Base-by-base conservation (phyloP, 2,113 vertebrate genomes). In the Vimba vimba region DNA sequence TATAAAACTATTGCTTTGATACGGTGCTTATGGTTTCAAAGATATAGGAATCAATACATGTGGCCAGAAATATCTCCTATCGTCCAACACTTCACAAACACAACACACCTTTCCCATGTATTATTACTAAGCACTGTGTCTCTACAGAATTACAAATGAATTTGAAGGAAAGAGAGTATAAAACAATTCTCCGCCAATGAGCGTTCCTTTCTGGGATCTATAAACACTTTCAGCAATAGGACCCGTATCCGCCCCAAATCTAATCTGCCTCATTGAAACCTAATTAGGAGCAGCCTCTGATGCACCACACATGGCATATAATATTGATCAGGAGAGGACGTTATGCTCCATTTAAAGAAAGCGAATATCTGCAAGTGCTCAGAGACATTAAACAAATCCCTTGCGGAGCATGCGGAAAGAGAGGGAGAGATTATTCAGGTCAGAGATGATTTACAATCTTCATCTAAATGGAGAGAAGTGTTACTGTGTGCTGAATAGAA, bases 191-290 rank as follows among this genome's bases (percentile, higher is more conserved):
- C 79, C 79, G 90, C 86, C 91, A 89, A 92, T 90, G 89, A 27
- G 39, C 88, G 25, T 86, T 90, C 66, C 87, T 92, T 93, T 93
- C 93, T 93, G 90, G 84, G 91, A 91, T 92, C 91, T 92, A 93
- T 92, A 94, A 94, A 93, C 91, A 91, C 94, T 94, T 94, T 94
- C 91, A 93, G 93, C 90, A 94, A 93, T 89, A 78, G 79, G 85
- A 89, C 89, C 87, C 93, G 94, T 95, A 94, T 94, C 94, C 92
- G 91, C 88, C 73, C 90, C 89, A 10, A 88, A 91, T 91, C 94
- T 92, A 87, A 85, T 84, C 74, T 85, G 79, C 50, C 64, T 90
- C 89, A 88, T 87, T 87, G 79, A 80, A 92, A 95, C 84, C n/a
- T n/a, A 12, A 92, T 95, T 91, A 93, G 47, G 86, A 83, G 90